Base-by-base conservation (phyloP, 2,113 vertebrate genomes). In the Poeciliopsis retropinna region DNA sequence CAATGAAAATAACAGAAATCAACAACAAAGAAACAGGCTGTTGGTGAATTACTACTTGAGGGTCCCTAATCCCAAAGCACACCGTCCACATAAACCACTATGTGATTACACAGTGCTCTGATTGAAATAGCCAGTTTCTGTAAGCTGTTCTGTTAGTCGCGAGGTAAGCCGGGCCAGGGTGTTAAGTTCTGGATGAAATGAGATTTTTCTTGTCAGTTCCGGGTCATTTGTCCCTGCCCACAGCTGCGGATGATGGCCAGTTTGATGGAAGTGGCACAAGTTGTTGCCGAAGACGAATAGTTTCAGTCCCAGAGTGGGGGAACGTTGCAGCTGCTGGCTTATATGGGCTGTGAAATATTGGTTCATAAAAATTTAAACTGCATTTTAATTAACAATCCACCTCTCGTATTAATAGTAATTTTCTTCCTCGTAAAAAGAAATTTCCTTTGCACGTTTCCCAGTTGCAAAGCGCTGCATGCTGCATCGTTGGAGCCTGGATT, bases 291-390 rank as follows among this genome's bases (percentile, higher is more conserved):
- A 83, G 57, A 63, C 71, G 81, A 75, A 83, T 61, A 63, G 79
- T 22, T 44, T 37, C 61, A 57, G 73, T 60, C 82, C 31, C 63
- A 34, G 29, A 27, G 5, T 17, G 28, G 67, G 47, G 67, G 57
- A 79, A 74, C 47, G 28, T 63, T 63, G 15, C 61, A 54, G 37
- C 32, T 28, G 64, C 51, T 27, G 69, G 82, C 76, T 78, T 60
- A 77, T 82, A 81, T 80, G 62, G 72, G 69, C 70, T 73, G 85
- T 88, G 80, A 86, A 88, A 79, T 77, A 88, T 76, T 79, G 60
- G 29, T 32, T 91, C 71, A 86, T 89, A 77, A 89, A 88, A 61
- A 84, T 80, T 76, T 63, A 86, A 70, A 34, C 57, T 3, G 19
- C 41, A n/a, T 73, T 79, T 61, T 83, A 90, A 89, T 88, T 81